These are phyloP conservation scores for Podarcis cretensis DNA, from an alignment of 2,113 vertebrate species.

Conservation along the genomic window DNA sequence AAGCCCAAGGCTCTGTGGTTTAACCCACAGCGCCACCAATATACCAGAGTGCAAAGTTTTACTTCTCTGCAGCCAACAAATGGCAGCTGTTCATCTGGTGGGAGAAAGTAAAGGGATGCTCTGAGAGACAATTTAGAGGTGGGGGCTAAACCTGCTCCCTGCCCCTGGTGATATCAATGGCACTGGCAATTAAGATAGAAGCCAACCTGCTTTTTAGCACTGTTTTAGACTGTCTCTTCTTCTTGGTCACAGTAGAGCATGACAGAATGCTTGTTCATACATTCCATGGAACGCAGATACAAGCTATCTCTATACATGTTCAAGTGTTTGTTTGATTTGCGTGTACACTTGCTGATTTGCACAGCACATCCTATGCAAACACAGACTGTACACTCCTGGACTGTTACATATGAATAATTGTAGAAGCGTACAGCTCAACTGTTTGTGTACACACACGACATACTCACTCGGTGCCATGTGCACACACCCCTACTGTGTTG, in stretches of 20 bases:
- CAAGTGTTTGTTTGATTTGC: no score
- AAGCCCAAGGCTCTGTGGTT: no score
- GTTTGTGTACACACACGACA: no score
- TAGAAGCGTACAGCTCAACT: no score
- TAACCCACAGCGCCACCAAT: neutral
- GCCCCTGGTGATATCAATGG: neutral
- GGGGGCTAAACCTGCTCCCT: neutral
- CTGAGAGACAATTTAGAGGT: neutral
- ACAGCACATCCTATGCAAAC: no score
- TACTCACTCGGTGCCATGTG: no score
- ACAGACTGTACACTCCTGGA: no score
- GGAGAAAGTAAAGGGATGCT: neutral
- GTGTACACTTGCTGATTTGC: no score
- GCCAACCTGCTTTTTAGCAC: neutral
- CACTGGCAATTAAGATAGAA: neutral
- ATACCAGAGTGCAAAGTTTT: neutral
- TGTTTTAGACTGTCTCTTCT: neutral
- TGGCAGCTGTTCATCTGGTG: neutral
- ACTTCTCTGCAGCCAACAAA: neutral
- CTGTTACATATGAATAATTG: no score
- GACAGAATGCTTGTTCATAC: neutral
- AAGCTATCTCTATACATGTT: no score
- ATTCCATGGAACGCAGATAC: no score
- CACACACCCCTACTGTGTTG: neutral
- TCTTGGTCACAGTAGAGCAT: neutral